These are phyloP conservation scores for Eupithecia subfuscata DNA, from an alignment of 2,888 invertebrate species.

Conservation along the genomic window DNA sequence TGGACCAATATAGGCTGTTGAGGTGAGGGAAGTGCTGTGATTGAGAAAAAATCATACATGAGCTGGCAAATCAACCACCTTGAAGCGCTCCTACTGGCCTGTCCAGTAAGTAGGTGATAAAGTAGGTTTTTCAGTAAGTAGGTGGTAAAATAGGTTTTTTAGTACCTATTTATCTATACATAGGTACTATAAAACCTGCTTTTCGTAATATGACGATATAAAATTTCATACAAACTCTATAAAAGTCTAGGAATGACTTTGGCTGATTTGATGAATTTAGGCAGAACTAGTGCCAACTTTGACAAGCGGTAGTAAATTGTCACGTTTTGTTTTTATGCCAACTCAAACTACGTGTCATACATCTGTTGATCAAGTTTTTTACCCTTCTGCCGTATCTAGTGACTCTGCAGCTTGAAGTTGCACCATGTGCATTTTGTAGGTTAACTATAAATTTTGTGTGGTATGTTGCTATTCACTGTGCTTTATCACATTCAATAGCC, in stretches of 20 bases:
- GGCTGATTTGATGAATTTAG: neutral
- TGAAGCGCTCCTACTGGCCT: too few relatives aligned
- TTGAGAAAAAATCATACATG: neutral
- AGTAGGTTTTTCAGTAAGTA: too few relatives aligned
- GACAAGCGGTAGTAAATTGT: neutral
- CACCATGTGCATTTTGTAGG: conserved; percentile 47
- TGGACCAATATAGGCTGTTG: too few relatives aligned
- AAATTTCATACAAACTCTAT: too few relatives aligned
- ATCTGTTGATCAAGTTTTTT: neutral
- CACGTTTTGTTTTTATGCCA: neutral
- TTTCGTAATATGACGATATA: too few relatives aligned
- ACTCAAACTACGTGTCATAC: too few relatives aligned
- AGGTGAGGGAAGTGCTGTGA: neutral
- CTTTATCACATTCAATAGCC: conserved; percentile 39
- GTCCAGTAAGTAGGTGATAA: too few relatives aligned
- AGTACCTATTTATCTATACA: too few relatives aligned
- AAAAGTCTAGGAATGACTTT: neutral
- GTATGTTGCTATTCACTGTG: conserved; percentile 42
- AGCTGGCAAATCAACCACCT: neutral
- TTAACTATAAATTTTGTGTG: conserved; percentile 45
- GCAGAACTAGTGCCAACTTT: neutral
- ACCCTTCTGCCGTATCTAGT: conserved; percentile 28
- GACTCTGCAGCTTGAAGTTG: conserved; percentile 26
- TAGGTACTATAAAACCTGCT: too few relatives aligned
- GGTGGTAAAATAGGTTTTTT: too few relatives aligned